Base-by-base conservation (phyloP, 2,113 vertebrate species). In the Regulus satrapa region DNA sequence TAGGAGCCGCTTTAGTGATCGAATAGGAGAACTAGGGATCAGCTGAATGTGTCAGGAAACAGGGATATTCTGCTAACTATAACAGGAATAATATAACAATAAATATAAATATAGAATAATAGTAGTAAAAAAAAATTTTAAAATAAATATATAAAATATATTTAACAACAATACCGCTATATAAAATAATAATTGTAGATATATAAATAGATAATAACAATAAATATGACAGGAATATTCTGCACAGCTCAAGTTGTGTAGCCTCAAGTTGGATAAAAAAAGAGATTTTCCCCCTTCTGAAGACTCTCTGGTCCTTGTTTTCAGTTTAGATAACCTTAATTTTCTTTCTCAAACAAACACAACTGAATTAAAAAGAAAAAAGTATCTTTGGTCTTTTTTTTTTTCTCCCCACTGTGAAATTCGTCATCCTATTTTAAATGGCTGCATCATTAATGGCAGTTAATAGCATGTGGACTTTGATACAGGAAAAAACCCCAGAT, bases 391-490 rank as follows among this genome's bases (percentile, higher is more conserved):
- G n/a, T 49, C 19, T 29, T 64, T 55, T 59, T 86, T 63, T 61
- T 69, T 58, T 34, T 40, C 41, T 84, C 72, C 49, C 6, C 38
- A 24, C 56, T 83, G 49, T 86, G 96, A 93, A 96, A 94, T 77
- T 46, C 52, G 80, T 96, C 92, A 96, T 94, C 71, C 62, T 54
- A 20, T 94, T 78, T 88, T 84, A 85, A 94, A 77, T 85, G 80
- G 67, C 24, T 89, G 56, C 61, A 79, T 46, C 80, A 72, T 76
- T 94, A 97, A 76, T 91, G 41, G 38, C 64, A 83, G 55, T 75
- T 95, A 93, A 68, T 81, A 67, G n/a, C n/a, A 9, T 67, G n/a
- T 78, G n/a, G 83, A 51, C 38, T 97, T 96, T 74, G 48, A 93
- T 93, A 78, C 29, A 85, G 73, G 68, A 45, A 79, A 83, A 86